phyloP scores from a whole-genome alignment of 2,113 vertebrate species.

The Perccottus glenii region DNA sequence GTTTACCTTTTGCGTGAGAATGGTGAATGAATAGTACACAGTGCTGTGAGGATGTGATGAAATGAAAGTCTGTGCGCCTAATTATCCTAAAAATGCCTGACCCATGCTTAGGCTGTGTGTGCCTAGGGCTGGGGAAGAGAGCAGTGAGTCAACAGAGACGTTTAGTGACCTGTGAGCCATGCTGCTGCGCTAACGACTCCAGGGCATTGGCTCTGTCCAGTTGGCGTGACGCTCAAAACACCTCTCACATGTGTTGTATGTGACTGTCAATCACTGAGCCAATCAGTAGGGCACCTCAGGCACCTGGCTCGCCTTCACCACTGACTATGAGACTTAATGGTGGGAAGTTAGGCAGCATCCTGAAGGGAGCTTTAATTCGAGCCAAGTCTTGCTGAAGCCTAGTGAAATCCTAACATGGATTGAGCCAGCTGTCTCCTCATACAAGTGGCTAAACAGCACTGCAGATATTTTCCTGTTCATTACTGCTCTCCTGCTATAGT shows the following conservation, averaged over 20 bases:
- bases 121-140: conserved; percentile 29
- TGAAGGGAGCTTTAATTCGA: conserved; percentile 9
- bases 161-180: conserved; percentile 27
- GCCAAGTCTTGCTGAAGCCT: background rate
- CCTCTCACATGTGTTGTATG: conserved; percentile 8
- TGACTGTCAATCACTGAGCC: conserved; percentile 51
- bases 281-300: conserved; percentile 36
- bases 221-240: conserved; percentile 21
- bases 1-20: conserved; percentile 8
- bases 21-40: conserved; percentile 15
- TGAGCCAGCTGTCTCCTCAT: conserved; percentile 10
- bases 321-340: background rate
- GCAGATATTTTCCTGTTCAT: background rate
- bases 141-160: conserved; percentile 31
- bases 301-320: background rate
- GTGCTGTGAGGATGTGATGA: conserved; percentile 28
- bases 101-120: conserved; percentile 47
- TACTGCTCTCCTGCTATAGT: background rate
- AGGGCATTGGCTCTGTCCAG: conserved; percentile 29
- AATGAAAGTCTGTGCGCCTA: conserved; percentile 46
- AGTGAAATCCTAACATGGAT: conserved; percentile 2
- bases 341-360: conserved; percentile 15
- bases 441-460: background rate
- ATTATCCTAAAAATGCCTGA: conserved; percentile 65
- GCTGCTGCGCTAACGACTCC: conserved; percentile 28